Conservation (phyloP, 1,140 invertebrate species). For the Papilio polyxenes region DNA sequence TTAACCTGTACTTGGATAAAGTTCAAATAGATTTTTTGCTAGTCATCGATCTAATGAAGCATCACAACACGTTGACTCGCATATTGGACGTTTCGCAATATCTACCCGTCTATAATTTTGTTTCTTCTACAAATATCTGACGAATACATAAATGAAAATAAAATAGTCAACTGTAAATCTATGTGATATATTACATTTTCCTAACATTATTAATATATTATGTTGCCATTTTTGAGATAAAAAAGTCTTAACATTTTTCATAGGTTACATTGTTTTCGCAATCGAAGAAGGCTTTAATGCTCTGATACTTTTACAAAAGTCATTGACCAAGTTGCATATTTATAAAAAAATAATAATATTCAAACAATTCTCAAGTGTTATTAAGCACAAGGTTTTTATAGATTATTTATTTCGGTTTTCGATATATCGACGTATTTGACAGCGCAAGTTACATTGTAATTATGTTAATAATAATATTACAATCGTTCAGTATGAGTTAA, state of each 20-base stretch:
- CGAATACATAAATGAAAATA: not conserved
- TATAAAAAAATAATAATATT: constrained; percentile 45
- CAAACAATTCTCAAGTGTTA: constrained; percentile 45
- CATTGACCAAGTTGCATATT: constrained; percentile 57
- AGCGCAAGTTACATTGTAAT: constrained; percentile 19
- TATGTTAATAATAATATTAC: constrained; percentile 13
- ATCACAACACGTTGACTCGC: not conserved
- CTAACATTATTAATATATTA: constrained; percentile 4
- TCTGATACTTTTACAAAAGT: constrained; percentile 56
- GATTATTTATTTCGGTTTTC: constrained; percentile 26
- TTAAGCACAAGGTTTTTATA: constrained; percentile 51
- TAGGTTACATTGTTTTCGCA: constrained; percentile 52
- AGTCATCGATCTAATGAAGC: constrained; percentile 15
- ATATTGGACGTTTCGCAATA: not conserved
- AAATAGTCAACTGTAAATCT: not conserved
- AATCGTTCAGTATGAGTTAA: constrained; percentile 13
- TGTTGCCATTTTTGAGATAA: constrained; percentile 25
- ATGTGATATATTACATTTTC: constrained; percentile 22
- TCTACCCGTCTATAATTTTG: not conserved
- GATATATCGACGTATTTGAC: constrained; percentile 23
- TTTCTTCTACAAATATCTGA: not conserved
- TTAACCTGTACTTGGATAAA: constrained; percentile 17
- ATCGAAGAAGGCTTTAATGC: constrained; percentile 49
- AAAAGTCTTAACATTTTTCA: constrained; percentile 42
- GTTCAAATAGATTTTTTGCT: constrained; percentile 9